Evolutionary conservation across 2,797 vertebrate genomes (phyloP), one percentile per base, ranked within the genome.

Genomic region (Brachymystax lenok): DNA sequence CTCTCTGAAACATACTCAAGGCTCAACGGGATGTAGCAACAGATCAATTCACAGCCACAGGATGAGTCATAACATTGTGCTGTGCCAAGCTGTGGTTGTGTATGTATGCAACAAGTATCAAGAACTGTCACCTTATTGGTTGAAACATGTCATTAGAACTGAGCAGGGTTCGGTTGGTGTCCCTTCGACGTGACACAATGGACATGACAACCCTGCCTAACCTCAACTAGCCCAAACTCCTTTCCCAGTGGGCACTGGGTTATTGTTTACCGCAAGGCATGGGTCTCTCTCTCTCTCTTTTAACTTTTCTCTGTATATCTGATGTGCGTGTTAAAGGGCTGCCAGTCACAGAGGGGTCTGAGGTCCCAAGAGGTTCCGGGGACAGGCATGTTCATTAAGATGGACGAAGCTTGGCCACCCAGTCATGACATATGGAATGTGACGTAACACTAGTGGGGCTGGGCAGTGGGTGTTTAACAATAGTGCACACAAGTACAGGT

Each of bases 31-130:
- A 82, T 84, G 73, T 69, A 82, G 56, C 28, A 3, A 1, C 74
- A 79, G 82, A 75, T 82, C 79, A 77, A 78, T 78, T 68, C 81
- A 77, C 1, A 61, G 56, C 1, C 56, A 61, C 56, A 10, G n/a
- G n/a, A 10, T 61, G 21, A n/a, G 17, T 19, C 40, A 46, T 46
- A 13, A 10, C 35, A 46, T 10, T 46, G 10, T 46, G 40, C 12
- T 46, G 40, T 54, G 1, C 6, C 19, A 56, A 19, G 4, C 4
- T 56, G 17, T 56, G 5, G 52, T 56, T 56, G 66, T 68, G 66
- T 68, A 33, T 33, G 28, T 19, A 35, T 68, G 7, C 27, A 68
- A 19, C 66, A 68, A 6, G 13, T 13, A 10, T 19, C 52, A 1
- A 7, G 52, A 56, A 56, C 16, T 7, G 19, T 7, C 16, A 56